Conservation (phyloP, 2,113 vertebrate species). For the Epinephelus moara region DNA sequence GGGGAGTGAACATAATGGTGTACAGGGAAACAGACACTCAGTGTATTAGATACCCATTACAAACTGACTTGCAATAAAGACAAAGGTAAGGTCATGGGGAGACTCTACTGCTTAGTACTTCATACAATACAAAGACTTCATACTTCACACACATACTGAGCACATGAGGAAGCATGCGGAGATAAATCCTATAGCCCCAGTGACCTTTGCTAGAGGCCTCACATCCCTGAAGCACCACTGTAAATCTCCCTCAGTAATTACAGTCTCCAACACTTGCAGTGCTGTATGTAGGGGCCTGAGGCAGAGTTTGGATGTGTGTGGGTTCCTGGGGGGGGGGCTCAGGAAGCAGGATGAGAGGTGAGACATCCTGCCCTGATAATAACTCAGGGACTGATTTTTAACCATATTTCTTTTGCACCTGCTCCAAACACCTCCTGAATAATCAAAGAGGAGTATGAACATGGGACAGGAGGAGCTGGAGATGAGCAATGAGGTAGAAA, state of each 20-base stretch:
- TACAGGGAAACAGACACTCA: constrained; percentile 47
- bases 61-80: constrained; percentile 56
- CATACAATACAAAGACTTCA: constrained; percentile 38
- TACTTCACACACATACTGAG: constrained; percentile 36
- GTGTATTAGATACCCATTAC: constrained; percentile 51
- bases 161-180: constrained; percentile 23
- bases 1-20: constrained; percentile 55
- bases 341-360: constrained; percentile 19
- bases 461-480: constrained; percentile 2
- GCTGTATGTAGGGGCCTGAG: constrained; percentile 23
- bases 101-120: constrained; percentile 39
- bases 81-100: constrained; percentile 55
- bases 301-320: constrained; percentile 34
- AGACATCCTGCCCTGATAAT: constrained; percentile 32
- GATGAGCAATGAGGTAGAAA: constrained; percentile 41
- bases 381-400: constrained; percentile 41
- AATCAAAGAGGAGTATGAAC: constrained; percentile 38
- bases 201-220: constrained; percentile 83
- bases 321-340: constrained; percentile 17
- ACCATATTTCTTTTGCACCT: constrained; percentile 28
- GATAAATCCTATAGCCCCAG: constrained; percentile 84
- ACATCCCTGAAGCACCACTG: constrained; percentile 64
- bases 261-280: constrained; percentile 61
- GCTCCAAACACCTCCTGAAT: constrained; percentile 44
- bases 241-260: constrained; percentile 86